Percentiles rank a stretch among this genome's conserved stretches.
Conservation (phyloP, 2,888 invertebrate species). For the Tachina grossa region DNA sequence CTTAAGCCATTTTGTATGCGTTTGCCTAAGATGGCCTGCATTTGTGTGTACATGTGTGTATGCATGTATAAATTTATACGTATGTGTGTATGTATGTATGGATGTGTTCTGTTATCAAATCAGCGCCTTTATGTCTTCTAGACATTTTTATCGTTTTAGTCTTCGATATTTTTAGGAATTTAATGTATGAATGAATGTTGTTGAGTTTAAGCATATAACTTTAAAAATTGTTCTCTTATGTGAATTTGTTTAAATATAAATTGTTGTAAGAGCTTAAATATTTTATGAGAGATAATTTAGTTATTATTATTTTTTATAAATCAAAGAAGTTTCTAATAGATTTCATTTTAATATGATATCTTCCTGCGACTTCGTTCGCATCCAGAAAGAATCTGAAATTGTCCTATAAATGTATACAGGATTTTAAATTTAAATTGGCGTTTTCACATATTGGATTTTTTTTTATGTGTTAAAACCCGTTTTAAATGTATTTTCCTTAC, state of each 20-base stretch:
- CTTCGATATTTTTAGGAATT: constrained; percentile 77
- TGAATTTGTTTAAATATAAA: neutral
- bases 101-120: constrained; percentile 51
- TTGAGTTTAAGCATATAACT: constrained; percentile 61
- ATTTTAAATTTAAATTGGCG: too few relatives aligned
- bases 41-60: neutral
- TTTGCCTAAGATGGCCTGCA: constrained; percentile 14
- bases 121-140: constrained; percentile 76
- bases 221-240: neutral
- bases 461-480: too few relatives aligned
- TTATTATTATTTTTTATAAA: neutral
- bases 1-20: constrained; percentile 25
- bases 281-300: neutral
- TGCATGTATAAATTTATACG: neutral
- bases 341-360: too few relatives aligned
- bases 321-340: too few relatives aligned
- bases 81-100: neutral
- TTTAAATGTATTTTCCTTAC: too few relatives aligned
- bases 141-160: constrained; percentile 82
- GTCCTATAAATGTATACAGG: too few relatives aligned
- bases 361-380: too few relatives aligned
- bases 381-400: too few relatives aligned
- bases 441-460: too few relatives aligned
- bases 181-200: constrained; percentile 45
- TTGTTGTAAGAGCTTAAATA: neutral